Conservation (phyloP, 1,140 invertebrate genomes). For the Trichomalopsis sarcophagae region DNA sequence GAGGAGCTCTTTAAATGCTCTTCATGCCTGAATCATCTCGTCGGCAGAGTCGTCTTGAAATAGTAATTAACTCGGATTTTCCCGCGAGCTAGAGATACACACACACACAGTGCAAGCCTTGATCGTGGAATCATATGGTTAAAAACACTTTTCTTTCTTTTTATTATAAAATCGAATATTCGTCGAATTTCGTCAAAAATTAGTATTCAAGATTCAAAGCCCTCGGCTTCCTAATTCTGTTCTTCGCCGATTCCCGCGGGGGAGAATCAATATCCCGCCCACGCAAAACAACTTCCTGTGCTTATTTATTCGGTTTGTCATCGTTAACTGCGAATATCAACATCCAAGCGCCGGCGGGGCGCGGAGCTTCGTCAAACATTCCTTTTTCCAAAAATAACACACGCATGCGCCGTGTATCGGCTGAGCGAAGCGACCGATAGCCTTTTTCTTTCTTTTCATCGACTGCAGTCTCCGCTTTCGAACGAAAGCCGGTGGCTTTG, state of each 20-base stretch:
- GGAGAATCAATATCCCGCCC: background rate
- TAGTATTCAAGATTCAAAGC: background rate
- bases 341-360: background rate
- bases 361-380: background rate
- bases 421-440: background rate
- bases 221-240: background rate
- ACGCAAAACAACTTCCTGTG: background rate
- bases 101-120: background rate
- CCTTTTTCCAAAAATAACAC: background rate
- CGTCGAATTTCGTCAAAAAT: background rate
- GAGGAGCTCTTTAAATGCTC: constrained; percentile 39
- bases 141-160: too few species aligned
- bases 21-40: constrained; percentile 25
- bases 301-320: too few species aligned
- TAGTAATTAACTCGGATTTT: constrained; percentile 30
- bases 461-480: background rate
- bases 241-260: background rate
- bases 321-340: background rate
- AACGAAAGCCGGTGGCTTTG: too few species aligned
- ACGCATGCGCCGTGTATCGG: too few species aligned
- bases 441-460: background rate
- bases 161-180: too few species aligned
- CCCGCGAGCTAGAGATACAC: background rate
- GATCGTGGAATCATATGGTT: background rate
- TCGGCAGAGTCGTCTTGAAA: constrained; percentile 23